Evolutionary conservation across 2,113 vertebrate genomes (phyloP), one percentile per base, ranked within the genome.

Genomic region (Siphamia tubifer): DNA sequence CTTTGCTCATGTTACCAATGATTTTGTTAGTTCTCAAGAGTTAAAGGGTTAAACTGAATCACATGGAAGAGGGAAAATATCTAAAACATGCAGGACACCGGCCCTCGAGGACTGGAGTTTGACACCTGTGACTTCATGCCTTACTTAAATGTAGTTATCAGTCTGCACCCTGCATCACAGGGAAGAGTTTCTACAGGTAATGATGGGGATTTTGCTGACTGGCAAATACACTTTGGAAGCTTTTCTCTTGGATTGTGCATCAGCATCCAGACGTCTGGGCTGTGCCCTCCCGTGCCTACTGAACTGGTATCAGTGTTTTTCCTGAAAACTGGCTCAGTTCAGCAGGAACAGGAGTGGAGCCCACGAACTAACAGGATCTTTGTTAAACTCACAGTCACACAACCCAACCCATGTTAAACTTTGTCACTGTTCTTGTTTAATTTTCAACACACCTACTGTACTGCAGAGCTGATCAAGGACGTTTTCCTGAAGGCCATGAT

Each of bases 291-390:
- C 52, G 93, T 94, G 91, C 93, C 93, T 94, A 93, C 93, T 93
- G 83, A 93, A 92, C 92, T 94, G 93, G 92, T 94, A 93, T 92
- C 93, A 93, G 93, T 93, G 88, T 92, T 82, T 82, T 8, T 61
- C 60, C 70, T 74, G 63, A 90, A 84, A 88, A 90, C 93, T 94
- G 93, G 93, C 93, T 94, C 93, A 94, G 93, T 93, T 94, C 92
- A 93, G 92, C 93, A 94, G 93, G 93, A 94, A 93, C 93, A 93
- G 92, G 90, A 91, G 92, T 92, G 86, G 68, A 87, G 90, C 80
- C 85, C 79, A 71, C 66, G 21, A 35, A 47, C 77, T 2, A 13
- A 23, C 48, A 19, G 9, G 20, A 67, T 25, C 57, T 48, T 3
- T 47, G n/a, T 64, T 45, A n/a, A 30, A 17, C 64, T 2, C 55